Base-by-base conservation (phyloP, 2,888 invertebrate species). In the Erpobdella octoculata region DNA sequence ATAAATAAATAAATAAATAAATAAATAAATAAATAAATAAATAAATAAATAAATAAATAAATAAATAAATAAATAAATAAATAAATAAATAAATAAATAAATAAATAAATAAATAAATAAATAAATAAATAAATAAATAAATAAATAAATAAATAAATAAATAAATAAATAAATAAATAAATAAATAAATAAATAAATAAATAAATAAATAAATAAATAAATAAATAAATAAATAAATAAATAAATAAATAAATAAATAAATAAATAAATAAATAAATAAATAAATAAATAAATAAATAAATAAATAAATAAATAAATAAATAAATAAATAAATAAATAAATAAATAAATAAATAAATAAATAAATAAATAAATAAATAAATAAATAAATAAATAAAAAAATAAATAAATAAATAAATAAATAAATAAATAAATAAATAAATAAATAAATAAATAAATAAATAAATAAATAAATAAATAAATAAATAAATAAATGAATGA, bases 11-110 rank as follows among this genome's bases (percentile, higher is more conserved):
- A 35, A 3, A 36, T 18, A 31, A 37, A 65, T n/a, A 31, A 38
- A 66, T 8, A 41, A 38, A 66, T n/a, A 66, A 12, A 2, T 35
- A 37, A 21, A 66, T 6, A 66, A 38, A 66, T 35, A 66, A n/a
- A 66, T 18, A 66, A 0, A 37, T 18, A 66, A 21, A 66, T 36
- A 66, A 8, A 66, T 36, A 66, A 25, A 66, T 15, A 66, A 37
- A 3, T 36, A 66, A 18, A 41, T 25, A 2, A 35, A 3, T 6
- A 64, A 9, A 21, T 28, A 41, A 41, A 41, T 12, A 41, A n/a
- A 41, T 12, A 41, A n/a, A 41, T 12, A 41, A 41, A 41, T 12
- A 41, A 41, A n/a, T 12, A 41, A n/a, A 41, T 12, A 41, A 41
- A 41, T 12, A 41, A n/a, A n/a, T 12, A 41, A n/a, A 41, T 15